These are phyloP conservation scores for Scopus umbretta DNA, from an alignment of 2,113 vertebrate species.

Conservation along the genomic window DNA sequence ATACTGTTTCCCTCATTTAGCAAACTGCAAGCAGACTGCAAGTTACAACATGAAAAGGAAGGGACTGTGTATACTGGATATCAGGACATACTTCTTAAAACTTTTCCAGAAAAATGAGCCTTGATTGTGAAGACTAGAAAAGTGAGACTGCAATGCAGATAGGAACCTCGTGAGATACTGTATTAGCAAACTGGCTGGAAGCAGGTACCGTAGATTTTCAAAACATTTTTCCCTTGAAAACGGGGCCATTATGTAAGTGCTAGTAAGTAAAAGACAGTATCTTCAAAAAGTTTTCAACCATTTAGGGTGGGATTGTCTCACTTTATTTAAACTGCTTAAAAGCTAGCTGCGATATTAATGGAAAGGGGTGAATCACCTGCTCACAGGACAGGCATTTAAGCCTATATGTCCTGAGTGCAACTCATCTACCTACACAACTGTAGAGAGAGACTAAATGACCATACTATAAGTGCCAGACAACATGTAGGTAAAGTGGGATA, in stretches of 20 bases:
- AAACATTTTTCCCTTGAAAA: too few relatives aligned
- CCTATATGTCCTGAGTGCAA: background rate
- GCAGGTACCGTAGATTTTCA: background rate
- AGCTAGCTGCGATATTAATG: background rate
- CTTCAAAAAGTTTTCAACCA: background rate
- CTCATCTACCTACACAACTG: background rate
- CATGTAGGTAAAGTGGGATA: background rate
- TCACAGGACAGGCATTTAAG: background rate
- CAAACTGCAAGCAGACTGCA: background rate
- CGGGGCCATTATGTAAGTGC: rapidly evolving
- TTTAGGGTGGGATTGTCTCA: background rate
- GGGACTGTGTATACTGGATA: background rate
- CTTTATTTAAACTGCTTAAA: background rate
- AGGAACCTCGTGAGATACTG: background rate
- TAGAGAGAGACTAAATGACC: background rate
- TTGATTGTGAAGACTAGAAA: background rate
- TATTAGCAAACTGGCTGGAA: background rate
- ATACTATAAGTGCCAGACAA: background rate
- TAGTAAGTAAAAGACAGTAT: background rate
- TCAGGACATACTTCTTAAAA: background rate
- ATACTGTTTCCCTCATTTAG: background rate
- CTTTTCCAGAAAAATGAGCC: background rate
- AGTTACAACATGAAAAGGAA: background rate
- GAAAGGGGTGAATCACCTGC: background rate
- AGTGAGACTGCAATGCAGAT: background rate